These are phyloP conservation scores for Gymnodraco acuticeps DNA, from an alignment of 2,797 vertebrate species.

Conservation along the genomic window DNA sequence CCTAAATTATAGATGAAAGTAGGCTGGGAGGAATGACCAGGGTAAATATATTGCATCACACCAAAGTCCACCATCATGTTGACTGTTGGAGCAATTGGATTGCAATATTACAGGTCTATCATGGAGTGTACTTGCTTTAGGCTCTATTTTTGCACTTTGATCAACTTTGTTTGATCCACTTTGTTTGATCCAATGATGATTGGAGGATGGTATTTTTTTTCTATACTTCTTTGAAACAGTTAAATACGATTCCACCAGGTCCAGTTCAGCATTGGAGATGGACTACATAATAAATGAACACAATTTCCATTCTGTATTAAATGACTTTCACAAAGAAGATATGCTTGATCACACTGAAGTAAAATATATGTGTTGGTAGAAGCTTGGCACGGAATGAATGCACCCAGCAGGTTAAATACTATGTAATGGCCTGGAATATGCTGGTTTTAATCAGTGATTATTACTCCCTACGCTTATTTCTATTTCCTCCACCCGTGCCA, in stretches of 20 bases:
- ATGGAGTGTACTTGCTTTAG: not conserved
- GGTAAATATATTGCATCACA: slow-evolving; percentile 23
- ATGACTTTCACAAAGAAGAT: not conserved
- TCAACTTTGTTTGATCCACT: slow-evolving; percentile 3
- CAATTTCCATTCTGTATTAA: not conserved
- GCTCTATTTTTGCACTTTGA: not conserved
- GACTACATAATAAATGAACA: not conserved
- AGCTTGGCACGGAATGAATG: not conserved
- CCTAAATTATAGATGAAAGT: slow-evolving; percentile 35
- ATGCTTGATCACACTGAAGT: not conserved
- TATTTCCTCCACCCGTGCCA: not conserved
- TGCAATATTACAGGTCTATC: slow-evolving; percentile 1
- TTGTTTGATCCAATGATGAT: slow-evolving; percentile 9
- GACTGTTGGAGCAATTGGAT: not conserved
- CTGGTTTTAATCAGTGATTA: not conserved
- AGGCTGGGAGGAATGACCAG: slow-evolving; percentile 4
- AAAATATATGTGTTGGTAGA: not conserved
- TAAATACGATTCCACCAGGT: not conserved
- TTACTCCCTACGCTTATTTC: not conserved
- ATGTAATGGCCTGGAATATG: not conserved
- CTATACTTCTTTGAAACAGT: not conserved
- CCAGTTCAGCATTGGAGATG: not conserved
- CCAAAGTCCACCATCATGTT: slow-evolving; percentile 6
- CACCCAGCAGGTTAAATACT: not conserved
- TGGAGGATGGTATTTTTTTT: slow-evolving; percentile 7